Conservation (phyloP, 2,113 vertebrate species). For the Uria lomvia region DNA sequence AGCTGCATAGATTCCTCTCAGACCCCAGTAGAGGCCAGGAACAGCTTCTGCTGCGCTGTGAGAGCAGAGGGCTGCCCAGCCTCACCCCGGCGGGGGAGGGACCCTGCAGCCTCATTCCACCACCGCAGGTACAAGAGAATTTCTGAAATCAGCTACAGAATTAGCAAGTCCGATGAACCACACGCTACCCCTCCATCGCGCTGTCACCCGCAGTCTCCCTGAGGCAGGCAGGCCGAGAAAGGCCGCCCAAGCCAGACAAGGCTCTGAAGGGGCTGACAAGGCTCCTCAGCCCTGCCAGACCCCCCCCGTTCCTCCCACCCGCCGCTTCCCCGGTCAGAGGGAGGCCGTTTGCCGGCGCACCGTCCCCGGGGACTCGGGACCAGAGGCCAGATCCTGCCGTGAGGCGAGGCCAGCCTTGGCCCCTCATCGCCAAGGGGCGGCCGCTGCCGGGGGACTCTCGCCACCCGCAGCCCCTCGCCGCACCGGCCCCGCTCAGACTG, state of each 20-base stretch:
- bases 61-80: background rate
- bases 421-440: background rate
- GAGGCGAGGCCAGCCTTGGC: too few relatives aligned
- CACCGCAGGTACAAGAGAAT: rapidly evolving
- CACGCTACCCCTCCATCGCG: rapidly evolving
- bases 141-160: rapidly evolving
- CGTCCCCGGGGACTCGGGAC: background rate
- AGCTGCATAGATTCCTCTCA: background rate
- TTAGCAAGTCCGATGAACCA: rapidly evolving
- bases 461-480: background rate
- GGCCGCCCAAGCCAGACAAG: background rate
- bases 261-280: background rate
- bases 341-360: background rate
- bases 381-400: background rate
- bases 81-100: rapidly evolving
- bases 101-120: rapidly evolving
- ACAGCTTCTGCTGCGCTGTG: background rate
- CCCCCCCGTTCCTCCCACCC: rapidly evolving
- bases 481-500: background rate
- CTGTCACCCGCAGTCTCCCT: background rate
- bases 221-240: rapidly evolving
- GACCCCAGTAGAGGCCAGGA: background rate
- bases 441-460: background rate
- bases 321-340: background rate
- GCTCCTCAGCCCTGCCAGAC: background rate